Evolutionary conservation across 2,888 invertebrate species (phyloP).

Genomic region (Scelioninae gen. 2): DNA sequence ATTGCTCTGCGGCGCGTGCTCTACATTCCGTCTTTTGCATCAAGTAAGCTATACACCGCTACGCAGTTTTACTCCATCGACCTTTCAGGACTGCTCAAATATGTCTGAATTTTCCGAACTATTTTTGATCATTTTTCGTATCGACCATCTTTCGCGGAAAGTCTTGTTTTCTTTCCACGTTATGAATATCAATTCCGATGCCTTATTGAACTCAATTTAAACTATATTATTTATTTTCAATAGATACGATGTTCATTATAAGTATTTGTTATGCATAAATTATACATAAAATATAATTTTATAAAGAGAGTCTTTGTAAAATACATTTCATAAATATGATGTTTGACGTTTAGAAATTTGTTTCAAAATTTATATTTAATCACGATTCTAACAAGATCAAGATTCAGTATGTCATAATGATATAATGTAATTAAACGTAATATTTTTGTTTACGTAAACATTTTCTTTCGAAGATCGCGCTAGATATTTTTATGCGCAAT

Average conservation of each 20-base stretch:
- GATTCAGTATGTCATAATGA: no score
- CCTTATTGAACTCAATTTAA: conserved; percentile 27
- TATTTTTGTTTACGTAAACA: no score
- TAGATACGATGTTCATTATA: conserved; percentile 14
- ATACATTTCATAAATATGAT: no score
- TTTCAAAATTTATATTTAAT: no score
- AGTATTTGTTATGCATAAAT: no score
- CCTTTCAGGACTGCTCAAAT: conserved; percentile 52
- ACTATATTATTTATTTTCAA: not conserved
- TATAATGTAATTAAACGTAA: no score
- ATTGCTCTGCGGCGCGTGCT: conserved; percentile 51
- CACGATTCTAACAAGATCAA: no score
- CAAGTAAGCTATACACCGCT: conserved; percentile 45
- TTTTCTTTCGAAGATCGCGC: conserved; percentile 14
- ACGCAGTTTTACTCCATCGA: conserved; percentile 56
- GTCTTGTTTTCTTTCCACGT: conserved; percentile 18
- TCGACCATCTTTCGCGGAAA: conserved; percentile 28
- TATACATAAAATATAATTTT: no score
- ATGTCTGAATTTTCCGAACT: conserved; percentile 46
- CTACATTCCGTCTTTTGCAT: conserved; percentile 51
- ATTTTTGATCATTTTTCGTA: conserved; percentile 50
- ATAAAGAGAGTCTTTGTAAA: no score
- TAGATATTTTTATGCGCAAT: conserved; percentile 24
- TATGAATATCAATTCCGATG: conserved; percentile 38
- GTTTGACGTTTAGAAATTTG: no score